A percentile compares a stretch with the other conserved stretches of the same genome.
phyloP scores from a whole-genome alignment of 2,888 invertebrate species.

The Leptinotarsa juncta region DNA sequence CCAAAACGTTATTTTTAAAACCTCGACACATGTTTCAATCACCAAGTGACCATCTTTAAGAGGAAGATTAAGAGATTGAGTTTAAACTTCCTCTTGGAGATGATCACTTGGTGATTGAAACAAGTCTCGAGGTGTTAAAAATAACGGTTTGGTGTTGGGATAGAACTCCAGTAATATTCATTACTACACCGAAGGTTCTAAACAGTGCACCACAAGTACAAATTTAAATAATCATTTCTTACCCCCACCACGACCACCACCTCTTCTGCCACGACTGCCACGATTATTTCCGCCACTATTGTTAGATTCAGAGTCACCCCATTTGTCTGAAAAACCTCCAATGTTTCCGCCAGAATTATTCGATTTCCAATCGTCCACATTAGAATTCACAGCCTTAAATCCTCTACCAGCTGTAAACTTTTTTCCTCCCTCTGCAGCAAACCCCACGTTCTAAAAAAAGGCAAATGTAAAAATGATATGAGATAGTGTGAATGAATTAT shows the following conservation, averaged over 20 bases:
- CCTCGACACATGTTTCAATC: too few species aligned
- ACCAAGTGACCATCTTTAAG: too few species aligned
- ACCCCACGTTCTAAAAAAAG: conserved; percentile 47
- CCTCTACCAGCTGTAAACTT: conserved; percentile 69
- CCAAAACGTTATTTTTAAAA: too few species aligned
- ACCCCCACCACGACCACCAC: conserved; percentile 30
- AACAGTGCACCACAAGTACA: not conserved
- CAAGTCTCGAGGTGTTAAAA: too few species aligned
- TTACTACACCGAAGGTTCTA: too few species aligned
- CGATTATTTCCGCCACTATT: conserved; percentile 53
- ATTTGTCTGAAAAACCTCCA: conserved; percentile 32
- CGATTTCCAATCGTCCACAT: conserved; percentile 41
- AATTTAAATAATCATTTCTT: not conserved
- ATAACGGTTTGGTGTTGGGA: too few species aligned
- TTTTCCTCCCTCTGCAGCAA: conserved; percentile 67
- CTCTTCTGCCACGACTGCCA: conserved; percentile 59
- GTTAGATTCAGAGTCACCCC: conserved; percentile 43
- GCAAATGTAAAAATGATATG: conserved; percentile 2
- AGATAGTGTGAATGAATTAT: conserved; percentile 4
- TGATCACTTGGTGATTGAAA: too few species aligned
- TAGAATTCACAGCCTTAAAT: conserved; percentile 63
- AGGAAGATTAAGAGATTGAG: too few species aligned
- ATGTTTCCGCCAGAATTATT: conserved; percentile 41
- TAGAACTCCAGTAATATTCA: too few species aligned
- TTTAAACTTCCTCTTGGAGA: too few species aligned